Conservation (phyloP, 2,888 invertebrate species). For the Campoplex capitator region DNA sequence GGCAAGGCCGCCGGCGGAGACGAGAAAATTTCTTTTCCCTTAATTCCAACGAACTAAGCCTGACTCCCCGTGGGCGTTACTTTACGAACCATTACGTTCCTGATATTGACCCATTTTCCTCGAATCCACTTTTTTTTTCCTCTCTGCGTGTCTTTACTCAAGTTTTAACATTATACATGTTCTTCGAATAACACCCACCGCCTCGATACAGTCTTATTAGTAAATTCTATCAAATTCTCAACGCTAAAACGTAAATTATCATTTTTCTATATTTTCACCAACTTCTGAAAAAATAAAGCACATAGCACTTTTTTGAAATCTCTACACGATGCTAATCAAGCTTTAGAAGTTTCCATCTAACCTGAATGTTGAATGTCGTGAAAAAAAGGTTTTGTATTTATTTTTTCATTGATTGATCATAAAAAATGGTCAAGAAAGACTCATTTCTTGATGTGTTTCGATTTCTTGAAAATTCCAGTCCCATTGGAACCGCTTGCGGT, state of each 20-base stretch:
- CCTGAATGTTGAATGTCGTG: neutral
- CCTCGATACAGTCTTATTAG: neutral
- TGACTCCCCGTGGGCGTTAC: conserved; percentile 10
- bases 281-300: neutral
- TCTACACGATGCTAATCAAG: neutral
- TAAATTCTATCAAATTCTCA: neutral
- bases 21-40: conserved; percentile 49
- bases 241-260: neutral
- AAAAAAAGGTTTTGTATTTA: neutral
- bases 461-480: neutral
- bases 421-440: neutral
- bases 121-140: neutral
- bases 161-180: neutral
- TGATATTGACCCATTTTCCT: conserved; percentile 4
- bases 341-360: neutral
- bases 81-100: neutral
- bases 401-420: neutral
- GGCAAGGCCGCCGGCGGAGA: conserved; percentile 14
- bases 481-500: neutral
- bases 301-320: neutral
- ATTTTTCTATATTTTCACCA: neutral
- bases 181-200: neutral
- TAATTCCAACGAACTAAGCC: conserved; percentile 8
- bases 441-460: neutral
- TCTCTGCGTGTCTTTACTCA: neutral